These are phyloP conservation scores for Onychorhynchus coronatus DNA, from an alignment of 2,113 vertebrate species.

Conservation along the genomic window DNA sequence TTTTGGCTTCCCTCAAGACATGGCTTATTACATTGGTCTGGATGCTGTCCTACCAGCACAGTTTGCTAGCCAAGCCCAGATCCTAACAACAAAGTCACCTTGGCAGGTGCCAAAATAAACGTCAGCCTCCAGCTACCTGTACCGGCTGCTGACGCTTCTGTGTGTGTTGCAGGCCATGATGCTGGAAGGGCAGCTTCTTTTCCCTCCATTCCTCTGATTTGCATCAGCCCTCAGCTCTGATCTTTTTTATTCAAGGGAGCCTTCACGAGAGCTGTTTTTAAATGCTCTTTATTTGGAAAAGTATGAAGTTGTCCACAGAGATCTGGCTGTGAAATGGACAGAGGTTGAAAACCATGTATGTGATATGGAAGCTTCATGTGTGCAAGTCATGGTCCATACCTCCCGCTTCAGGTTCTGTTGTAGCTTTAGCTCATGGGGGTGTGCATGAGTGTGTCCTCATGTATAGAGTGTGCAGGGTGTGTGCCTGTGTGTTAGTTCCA, in stretches of 20 bases:
- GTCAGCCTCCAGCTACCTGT: conserved; percentile 40
- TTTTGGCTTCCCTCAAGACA: conserved; percentile 44
- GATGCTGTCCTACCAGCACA: conserved; percentile 46
- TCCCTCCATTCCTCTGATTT: not conserved
- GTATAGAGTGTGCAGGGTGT: not conserved
- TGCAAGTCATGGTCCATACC: rapidly evolving
- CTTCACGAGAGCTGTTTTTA: not conserved
- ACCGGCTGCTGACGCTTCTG: not conserved
- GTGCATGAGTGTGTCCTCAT: not conserved
- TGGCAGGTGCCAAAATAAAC: conserved; percentile 57
- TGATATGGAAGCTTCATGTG: not conserved
- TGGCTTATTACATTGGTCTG: conserved; percentile 42
- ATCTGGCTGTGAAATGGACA: not conserved
- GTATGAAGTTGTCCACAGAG: not conserved
- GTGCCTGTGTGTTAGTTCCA: not conserved
- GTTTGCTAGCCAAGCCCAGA: conserved; percentile 32
- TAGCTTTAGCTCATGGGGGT: not conserved
- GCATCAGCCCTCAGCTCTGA: not conserved
- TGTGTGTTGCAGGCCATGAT: rapidly evolving
- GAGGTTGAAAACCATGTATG: not conserved
- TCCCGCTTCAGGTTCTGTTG: not conserved
- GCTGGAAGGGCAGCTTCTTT: not conserved
- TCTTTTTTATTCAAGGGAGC: not conserved
- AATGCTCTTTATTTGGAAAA: not conserved
- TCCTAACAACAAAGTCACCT: conserved; percentile 47